Percentiles rank a stretch among this genome's conserved stretches.
These are phyloP conservation scores for Clanis bilineata DNA, from an alignment of 2,888 invertebrate genomes.

Conservation along the genomic window DNA sequence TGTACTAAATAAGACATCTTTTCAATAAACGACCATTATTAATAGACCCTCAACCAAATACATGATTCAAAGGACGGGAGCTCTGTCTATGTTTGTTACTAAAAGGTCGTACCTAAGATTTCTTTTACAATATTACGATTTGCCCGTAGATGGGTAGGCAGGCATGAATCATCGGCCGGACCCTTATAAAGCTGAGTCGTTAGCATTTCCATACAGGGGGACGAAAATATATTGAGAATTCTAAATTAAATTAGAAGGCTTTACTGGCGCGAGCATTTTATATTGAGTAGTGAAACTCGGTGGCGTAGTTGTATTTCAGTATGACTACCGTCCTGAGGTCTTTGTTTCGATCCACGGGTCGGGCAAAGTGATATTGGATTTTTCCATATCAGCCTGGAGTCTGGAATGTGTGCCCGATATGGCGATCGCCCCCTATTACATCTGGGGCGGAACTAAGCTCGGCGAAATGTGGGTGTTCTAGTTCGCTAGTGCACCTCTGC, in stretches of 20 bases:
- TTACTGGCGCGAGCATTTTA: too few relatives aligned
- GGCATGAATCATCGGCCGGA: constrained; percentile 49
- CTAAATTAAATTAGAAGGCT: neutral
- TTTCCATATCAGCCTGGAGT: too few relatives aligned
- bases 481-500: too few relatives aligned
- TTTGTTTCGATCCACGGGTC: too few relatives aligned
- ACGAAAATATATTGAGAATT: neutral
- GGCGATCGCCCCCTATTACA: too few relatives aligned
- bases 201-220: constrained; percentile 30
- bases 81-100: neutral
- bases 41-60: constrained; percentile 29
- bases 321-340: too few relatives aligned
- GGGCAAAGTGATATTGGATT: too few relatives aligned
- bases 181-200: constrained; percentile 37
- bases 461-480: too few relatives aligned
- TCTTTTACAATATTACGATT: constrained; percentile 51
- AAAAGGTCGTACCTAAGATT: constrained; percentile 48
- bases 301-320: too few relatives aligned
- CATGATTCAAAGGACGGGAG: constrained; percentile 16
- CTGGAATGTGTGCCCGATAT: too few relatives aligned
- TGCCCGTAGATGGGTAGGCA: constrained; percentile 57
- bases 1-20: constrained; percentile 32
- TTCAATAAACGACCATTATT: constrained; percentile 25
- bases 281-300: too few relatives aligned
- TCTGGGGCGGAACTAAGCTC: too few relatives aligned